Evolutionary conservation across 2,113 vertebrate species (phyloP), one percentile per base, ranked within the genome.

Genomic region (Synchiropus splendidus): DNA sequence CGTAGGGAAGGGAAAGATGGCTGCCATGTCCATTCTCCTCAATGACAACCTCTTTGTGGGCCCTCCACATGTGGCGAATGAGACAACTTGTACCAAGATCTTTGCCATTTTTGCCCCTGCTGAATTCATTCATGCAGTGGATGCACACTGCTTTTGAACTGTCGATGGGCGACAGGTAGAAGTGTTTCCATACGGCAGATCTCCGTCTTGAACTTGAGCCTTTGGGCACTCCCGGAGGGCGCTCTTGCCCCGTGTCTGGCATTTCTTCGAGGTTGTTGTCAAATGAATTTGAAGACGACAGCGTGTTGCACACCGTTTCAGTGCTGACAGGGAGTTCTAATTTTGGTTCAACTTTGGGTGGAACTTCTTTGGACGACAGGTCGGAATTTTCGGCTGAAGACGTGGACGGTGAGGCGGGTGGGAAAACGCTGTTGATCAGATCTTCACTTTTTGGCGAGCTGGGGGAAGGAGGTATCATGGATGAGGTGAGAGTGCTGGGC

Each of bases 91-190:
- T 98, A 54, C 92, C 93, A 27, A 98, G 72, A 66, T 97, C 94
- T 81, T 97, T 97, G 1, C 93, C 93, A 16, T 98, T 97, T 83
- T 97, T 98, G 1, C 93, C 94, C 14, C 92, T 71, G 66, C 93
- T 97, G 73, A 98, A 98, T 74, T 94, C 93, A 51, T 96, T 97
- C 92, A 92, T 93, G 72, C 94, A 98, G 55, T 97, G 93, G 59
- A 96, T 84, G 14, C 93, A 98, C n/a, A 98, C 93, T 2, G 92
- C 93, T 85, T 98, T 98, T 58, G 94, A 95, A 72, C 79, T 95
- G 75, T 98, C 93, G 15, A 85, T 67, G 16, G 94, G 93, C 0
- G 94, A 98, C 64, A 98, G 82, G 76, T 95, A 97, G 61, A 98
- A 98, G 68, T 98, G 93, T 74, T 97, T 97, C 93, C 94, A 97